Conservation (phyloP, 2,113 vertebrate genomes). For the Garra rufa region DNA sequence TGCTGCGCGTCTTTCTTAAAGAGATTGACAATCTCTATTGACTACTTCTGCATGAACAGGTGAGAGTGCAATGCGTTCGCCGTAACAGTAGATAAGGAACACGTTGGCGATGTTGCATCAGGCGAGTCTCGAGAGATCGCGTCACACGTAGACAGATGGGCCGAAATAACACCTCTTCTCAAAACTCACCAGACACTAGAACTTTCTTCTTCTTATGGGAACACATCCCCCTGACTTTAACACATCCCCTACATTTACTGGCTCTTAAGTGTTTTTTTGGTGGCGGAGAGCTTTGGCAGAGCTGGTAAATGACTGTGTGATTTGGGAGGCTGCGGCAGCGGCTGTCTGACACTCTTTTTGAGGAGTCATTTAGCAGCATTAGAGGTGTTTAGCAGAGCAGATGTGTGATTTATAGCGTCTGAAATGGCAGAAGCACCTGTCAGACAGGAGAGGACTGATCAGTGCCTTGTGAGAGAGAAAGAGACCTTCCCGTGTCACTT, state of each 20-base stretch:
- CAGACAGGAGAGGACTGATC: slow-evolving; percentile 5
- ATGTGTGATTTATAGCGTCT: slow-evolving; percentile 34
- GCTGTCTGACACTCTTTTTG: slow-evolving; percentile 27
- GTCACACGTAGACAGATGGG: slow-evolving; percentile 17
- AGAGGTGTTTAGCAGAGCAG: slow-evolving; percentile 27
- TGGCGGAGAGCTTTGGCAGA: slow-evolving; percentile 11
- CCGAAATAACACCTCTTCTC: neutral
- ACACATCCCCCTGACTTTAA: neutral
- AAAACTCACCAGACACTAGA: neutral
- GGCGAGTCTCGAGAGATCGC: slow-evolving; percentile 60
- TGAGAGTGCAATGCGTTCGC: neutral
- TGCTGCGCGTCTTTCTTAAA: neutral
- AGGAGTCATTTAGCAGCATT: slow-evolving; percentile 32
- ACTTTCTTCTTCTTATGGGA: neutral
- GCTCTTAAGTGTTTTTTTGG: slow-evolving; percentile 23
- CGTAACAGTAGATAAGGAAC: too few relatives aligned
- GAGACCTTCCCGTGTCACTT: neutral
- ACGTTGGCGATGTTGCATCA: slow-evolving; percentile 43
- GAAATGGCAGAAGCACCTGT: slow-evolving; percentile 47
- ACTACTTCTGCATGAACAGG: neutral
- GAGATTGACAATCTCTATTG: neutral
- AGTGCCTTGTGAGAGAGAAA: too few relatives aligned
- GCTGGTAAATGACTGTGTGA: slow-evolving; percentile 15
- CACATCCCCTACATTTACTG: neutral
- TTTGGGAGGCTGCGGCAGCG: neutral